These are phyloP conservation scores for Coluber constrictor DNA, from an alignment of 2,797 vertebrate genomes.

Conservation along the genomic window DNA sequence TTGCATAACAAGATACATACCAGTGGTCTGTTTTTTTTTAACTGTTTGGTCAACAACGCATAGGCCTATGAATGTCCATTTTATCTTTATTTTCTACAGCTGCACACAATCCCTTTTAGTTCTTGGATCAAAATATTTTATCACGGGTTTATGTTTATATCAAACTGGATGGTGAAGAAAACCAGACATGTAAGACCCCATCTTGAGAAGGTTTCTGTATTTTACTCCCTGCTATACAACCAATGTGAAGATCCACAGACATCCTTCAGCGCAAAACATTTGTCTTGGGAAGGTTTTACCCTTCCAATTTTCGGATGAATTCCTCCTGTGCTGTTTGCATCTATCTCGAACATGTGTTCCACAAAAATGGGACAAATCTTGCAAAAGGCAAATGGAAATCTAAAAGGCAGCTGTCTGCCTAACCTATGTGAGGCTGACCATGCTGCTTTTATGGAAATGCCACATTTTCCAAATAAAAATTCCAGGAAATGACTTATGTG, in stretches of 20 bases:
- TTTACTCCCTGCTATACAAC: neutral
- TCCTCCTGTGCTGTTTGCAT: slow-evolving; percentile 4
- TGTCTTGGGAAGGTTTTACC: slow-evolving; percentile 15
- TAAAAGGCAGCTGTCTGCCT: neutral
- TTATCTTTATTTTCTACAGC: neutral
- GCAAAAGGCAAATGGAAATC: neutral
- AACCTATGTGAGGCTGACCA: neutral
- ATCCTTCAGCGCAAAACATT: neutral
- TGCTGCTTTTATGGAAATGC: neutral
- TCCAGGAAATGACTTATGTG: neutral
- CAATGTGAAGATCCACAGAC: neutral
- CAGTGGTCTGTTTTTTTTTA: neutral
- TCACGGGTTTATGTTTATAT: neutral
- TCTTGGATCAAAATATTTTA: neutral
- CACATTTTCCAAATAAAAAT: neutral
- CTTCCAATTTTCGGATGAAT: neutral
- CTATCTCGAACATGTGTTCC: neutral
- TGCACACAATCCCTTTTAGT: neutral
- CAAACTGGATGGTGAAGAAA: neutral
- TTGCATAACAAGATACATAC: neutral
- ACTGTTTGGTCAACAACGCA: neutral
- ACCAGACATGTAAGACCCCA: neutral
- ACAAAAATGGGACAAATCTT: slow-evolving; percentile 12
- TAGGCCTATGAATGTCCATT: neutral
- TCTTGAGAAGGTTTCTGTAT: neutral